These are phyloP conservation scores for Electrophaes corylata DNA, from an alignment of 2,888 invertebrate species.

Conservation along the genomic window DNA sequence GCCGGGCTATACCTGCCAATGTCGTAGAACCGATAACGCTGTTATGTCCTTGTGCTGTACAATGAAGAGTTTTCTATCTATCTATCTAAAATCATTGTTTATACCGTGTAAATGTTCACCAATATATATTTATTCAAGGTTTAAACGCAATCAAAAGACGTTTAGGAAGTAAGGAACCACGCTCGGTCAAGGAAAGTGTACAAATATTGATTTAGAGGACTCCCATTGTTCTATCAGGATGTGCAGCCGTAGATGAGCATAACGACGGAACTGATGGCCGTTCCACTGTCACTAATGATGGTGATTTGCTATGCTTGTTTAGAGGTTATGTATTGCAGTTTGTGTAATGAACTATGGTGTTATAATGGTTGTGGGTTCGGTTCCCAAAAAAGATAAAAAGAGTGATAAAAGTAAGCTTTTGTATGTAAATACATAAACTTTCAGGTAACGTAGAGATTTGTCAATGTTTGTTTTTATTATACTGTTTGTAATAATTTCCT, in stretches of 20 bases:
- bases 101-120: background rate
- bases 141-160: background rate
- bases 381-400: too few relatives aligned
- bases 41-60: too few relatives aligned
- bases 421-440: too few relatives aligned
- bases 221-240: slow-evolving; percentile 50
- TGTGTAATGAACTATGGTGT: background rate
- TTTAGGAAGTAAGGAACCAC: slow-evolving; percentile 26
- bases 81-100: too few relatives aligned
- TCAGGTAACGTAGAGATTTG: too few relatives aligned
- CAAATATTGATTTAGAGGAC: slow-evolving; percentile 53
- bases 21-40: too few relatives aligned
- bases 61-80: too few relatives aligned
- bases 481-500: too few relatives aligned
- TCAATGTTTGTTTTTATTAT: too few relatives aligned
- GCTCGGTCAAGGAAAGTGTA: slow-evolving; percentile 43
- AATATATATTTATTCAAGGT: background rate
- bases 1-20: too few relatives aligned
- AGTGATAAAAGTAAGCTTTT: too few relatives aligned
- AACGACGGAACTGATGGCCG: slow-evolving; percentile 19
- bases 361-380: too few relatives aligned
- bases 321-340: background rate
- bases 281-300: slow-evolving; percentile 6
- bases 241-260: slow-evolving; percentile 24
- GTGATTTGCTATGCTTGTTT: slow-evolving; percentile 21